These are phyloP conservation scores for Cantharis rustica DNA, from an alignment of 2,888 invertebrate genomes.

Conservation along the genomic window DNA sequence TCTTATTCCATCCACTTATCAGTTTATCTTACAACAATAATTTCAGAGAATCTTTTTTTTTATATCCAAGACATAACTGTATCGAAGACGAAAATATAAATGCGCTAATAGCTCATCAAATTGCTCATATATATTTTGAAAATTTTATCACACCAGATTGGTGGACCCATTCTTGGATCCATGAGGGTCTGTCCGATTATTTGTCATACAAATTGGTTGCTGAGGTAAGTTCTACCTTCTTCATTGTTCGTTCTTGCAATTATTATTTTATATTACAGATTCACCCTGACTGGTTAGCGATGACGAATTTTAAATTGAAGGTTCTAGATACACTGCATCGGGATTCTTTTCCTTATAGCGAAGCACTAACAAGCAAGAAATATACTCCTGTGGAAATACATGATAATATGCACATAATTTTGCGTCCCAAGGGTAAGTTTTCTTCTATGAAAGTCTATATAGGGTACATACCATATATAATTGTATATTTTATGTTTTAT, in stretches of 20 bases:
- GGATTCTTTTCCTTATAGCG: neutral
- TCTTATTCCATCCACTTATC: neutral
- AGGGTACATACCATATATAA: too few species aligned
- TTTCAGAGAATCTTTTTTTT: neutral
- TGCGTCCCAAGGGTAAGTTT: neutral
- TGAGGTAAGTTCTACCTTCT: neutral
- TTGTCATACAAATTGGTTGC: constrained; percentile 58
- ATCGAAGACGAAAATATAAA: constrained; percentile 68
- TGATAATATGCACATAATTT: neutral
- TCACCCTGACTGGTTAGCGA: neutral
- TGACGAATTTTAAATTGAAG: neutral
- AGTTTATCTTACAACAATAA: neutral
- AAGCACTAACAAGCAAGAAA: neutral
- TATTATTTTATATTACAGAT: neutral
- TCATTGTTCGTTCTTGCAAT: too few species aligned
- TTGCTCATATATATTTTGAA: constrained; percentile 62
- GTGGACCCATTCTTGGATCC: constrained; percentile 56
- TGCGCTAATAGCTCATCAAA: constrained; percentile 58
- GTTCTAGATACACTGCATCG: neutral
- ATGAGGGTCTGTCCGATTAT: constrained; percentile 61
- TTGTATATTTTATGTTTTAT: too few species aligned
- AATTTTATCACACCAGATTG: constrained; percentile 52
- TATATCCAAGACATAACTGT: neutral
- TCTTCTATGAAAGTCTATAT: too few species aligned
- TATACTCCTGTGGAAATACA: neutral